Evolutionary conservation across 2,888 invertebrate species (phyloP), one percentile per base, ranked within the genome.

Genomic region (Spodoptera littoralis): DNA sequence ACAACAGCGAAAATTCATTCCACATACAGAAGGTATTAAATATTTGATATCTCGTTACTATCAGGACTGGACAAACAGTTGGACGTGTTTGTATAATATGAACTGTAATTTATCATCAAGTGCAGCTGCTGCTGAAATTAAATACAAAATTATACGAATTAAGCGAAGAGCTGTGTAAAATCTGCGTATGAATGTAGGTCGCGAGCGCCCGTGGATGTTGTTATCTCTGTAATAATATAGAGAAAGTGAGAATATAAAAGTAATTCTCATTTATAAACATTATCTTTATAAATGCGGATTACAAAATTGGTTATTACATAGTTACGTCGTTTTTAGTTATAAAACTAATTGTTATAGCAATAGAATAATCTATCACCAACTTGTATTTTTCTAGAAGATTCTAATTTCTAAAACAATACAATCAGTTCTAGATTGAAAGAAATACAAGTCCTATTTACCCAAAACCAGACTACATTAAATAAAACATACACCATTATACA

Each of bases 91-190:
- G 42, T 56, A 64, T 66, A 71, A 73, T 65, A 69, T 66, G 65
- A 52, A 62, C 60, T 60, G 69, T 66, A 63, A 65, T 69, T 69
- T 61, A 76, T 77, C 66, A 71, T 66, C 51, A 57, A 69, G 61
- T 63, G 57, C 77, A 76, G 60, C 65, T 76, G 67, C 24, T 57
- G 64, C 46, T 68, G 18, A 61, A 77, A 67, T 75, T 75, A 70
- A 77, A 66, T 54, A 65, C 75, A 47, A 36, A 36, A 65, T 59
- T 57, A 49, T 72, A 49, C 36, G 46, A 77, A 70, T 63, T 64
- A 48, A 58, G 36, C 51, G 13, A 49, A 52, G 27, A 48, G 55
- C 52, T 30, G 42, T 13, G 55, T 56, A 30, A 45, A 73, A 60
- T 22, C 45, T 53, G 47, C n/a, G 3, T 42, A 52, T 48, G 41